A percentile compares a stretch with the other conserved stretches of the same genome.
These are phyloP conservation scores for Sebastes matsubarae DNA, from an alignment of 2,797 vertebrate genomes.

Conservation along the genomic window DNA sequence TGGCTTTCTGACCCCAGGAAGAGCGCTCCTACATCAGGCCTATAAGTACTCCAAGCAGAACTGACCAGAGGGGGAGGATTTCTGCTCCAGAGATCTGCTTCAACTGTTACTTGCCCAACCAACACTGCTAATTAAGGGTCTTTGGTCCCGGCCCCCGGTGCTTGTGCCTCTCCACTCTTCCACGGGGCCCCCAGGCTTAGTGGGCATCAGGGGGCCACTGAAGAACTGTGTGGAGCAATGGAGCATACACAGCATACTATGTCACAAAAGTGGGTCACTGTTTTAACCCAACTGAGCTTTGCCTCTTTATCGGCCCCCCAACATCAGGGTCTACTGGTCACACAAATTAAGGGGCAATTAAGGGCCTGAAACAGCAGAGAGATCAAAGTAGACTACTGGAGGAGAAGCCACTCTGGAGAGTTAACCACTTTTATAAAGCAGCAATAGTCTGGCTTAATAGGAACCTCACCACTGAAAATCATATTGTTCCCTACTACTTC, in stretches of 20 bases:
- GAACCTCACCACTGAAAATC: constrained; percentile 53
- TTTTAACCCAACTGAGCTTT: constrained; percentile 74
- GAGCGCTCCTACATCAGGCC: constrained; percentile 33
- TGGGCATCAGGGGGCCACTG: constrained; percentile 43
- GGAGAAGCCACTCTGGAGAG: constrained; percentile 56
- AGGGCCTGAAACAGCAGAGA: constrained; percentile 63
- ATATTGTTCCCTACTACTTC: constrained; percentile 32
- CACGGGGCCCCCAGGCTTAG: constrained; percentile 49
- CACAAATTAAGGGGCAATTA: constrained; percentile 83
- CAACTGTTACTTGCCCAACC: constrained; percentile 50
- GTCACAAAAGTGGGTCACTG: constrained; percentile 71
- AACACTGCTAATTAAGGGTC: constrained; percentile 69
- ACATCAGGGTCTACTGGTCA: constrained; percentile 78
- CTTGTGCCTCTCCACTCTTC: constrained; percentile 37
- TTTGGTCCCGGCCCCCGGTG: constrained; percentile 39
- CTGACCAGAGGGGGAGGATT: constrained; percentile 57
- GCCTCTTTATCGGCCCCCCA: constrained; percentile 62
- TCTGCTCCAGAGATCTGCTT: constrained; percentile 53
- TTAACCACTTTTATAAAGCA: constrained; percentile 59
- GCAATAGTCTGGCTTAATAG: constrained; percentile 45
- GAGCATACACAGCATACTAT: constrained; percentile 56
- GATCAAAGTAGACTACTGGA: constrained; percentile 71
- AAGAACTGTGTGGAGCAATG: constrained; percentile 47
- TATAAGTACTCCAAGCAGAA: constrained; percentile 53
- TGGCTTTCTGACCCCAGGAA: constrained; percentile 40